phyloP scores from a whole-genome alignment of 1,140 invertebrate genomes.

The Saccostrea cuccullata region DNA sequence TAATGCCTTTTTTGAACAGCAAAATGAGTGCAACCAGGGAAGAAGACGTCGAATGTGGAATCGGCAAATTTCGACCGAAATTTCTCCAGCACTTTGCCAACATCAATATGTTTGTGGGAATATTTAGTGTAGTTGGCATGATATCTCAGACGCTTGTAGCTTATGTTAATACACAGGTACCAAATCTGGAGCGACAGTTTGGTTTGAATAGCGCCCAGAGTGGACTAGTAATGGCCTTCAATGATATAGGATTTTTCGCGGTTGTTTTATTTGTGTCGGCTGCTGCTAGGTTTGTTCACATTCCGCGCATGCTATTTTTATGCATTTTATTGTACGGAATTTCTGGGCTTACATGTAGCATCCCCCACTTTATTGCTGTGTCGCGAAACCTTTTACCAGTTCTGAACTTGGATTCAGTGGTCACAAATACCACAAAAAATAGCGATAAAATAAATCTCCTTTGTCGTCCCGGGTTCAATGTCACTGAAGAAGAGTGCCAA shows the following conservation, averaged over 20 bases:
- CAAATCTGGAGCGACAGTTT: constrained; percentile 64
- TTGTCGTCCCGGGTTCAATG: no score
- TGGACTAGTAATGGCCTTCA: constrained; percentile 59
- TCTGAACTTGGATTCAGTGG: no score
- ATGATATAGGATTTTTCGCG: constrained; percentile 60
- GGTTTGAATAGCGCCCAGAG: constrained; percentile 59
- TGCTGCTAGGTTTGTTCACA: constrained; percentile 57
- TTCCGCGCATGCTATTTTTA: constrained; percentile 55
- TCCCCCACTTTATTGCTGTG: not conserved
- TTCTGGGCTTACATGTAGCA: constrained; percentile 51
- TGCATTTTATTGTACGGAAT: constrained; percentile 9
- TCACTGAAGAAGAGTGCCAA: not conserved
- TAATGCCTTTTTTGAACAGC: no score
- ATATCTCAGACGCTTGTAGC: constrained; percentile 17
- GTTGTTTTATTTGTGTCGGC: constrained; percentile 22
- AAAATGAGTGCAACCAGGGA: not conserved
- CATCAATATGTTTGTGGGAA: constrained; percentile 32
- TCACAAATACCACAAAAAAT: no score
- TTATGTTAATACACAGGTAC: constrained; percentile 62
- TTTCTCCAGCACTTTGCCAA: constrained; percentile 25
- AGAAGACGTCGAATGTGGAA: constrained; percentile 1
- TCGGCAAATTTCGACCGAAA: not conserved
- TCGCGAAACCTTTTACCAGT: no score
- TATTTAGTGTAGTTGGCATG: constrained; percentile 37
- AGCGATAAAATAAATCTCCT: no score